These are phyloP conservation scores for Apostichopus leukothele DNA, from an alignment of 53 echinoderm and acorn worm species.

Conservation along the genomic window DNA sequence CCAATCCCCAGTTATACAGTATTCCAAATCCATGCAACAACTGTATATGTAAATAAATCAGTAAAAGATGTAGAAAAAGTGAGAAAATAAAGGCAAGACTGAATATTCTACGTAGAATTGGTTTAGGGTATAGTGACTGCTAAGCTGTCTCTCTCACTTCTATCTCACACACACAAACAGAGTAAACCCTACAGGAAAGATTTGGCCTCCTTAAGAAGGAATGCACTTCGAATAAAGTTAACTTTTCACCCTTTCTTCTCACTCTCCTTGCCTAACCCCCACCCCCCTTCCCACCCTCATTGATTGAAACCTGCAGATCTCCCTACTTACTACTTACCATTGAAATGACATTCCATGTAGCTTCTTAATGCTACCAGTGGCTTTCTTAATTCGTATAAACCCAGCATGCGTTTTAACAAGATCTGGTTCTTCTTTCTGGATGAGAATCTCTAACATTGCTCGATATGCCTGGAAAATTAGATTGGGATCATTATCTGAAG, in stretches of 20 bases:
- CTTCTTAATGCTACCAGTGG: slow-evolving; percentile 66
- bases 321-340: slow-evolving; percentile 54
- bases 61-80: too few relatives aligned
- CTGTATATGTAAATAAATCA: too few relatives aligned
- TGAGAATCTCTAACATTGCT: slow-evolving; percentile 73
- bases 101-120: too few relatives aligned
- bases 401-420: slow-evolving; percentile 66
- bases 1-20: too few relatives aligned
- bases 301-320: background rate
- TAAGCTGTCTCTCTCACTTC: too few relatives aligned
- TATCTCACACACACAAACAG: too few relatives aligned
- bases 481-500: slow-evolving; percentile 55
- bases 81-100: too few relatives aligned
- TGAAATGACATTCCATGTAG: slow-evolving; percentile 61
- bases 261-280: too few relatives aligned
- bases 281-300: too few relatives aligned
- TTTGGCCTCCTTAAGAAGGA: background rate
- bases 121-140: too few relatives aligned
- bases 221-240: background rate
- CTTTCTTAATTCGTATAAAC: slow-evolving; percentile 69
- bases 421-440: slow-evolving; percentile 59
- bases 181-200: too few relatives aligned
- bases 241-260: background rate
- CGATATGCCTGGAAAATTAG: slow-evolving; percentile 79
- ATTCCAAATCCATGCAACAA: too few relatives aligned